phyloP scores from a whole-genome alignment of 2,797 vertebrate genomes.

The Apodemus agrarius region DNA sequence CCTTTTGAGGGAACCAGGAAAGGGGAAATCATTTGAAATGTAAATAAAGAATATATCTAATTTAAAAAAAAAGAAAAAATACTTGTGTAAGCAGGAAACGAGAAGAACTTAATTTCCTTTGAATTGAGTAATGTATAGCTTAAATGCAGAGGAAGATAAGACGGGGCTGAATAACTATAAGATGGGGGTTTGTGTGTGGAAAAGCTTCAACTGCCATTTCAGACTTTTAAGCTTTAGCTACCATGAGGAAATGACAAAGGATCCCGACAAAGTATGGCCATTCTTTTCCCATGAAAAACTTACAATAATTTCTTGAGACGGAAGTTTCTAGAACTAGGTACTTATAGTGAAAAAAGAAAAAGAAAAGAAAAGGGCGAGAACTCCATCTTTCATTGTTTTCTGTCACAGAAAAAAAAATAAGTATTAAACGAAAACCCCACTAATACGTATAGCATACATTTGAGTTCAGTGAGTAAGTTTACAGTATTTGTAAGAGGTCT shows the following conservation, averaged over 20 bases:
- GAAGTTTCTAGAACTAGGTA: neutral
- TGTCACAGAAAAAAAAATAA: neutral
- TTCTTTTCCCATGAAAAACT: neutral
- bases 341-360: neutral
- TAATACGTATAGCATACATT: neutral
- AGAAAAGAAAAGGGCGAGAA: neutral
- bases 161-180: neutral
- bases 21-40: no score
- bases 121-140: neutral
- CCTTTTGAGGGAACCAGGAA: no score
- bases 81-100: no score
- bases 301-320: neutral
- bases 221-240: neutral
- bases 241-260: neutral
- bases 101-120: neutral
- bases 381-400: neutral
- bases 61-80: no score
- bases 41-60: no score
- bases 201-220: neutral
- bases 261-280: neutral
- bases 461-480: neutral
- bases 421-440: neutral
- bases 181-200: neutral
- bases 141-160: neutral
- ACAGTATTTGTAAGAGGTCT: no score